Evolutionary conservation across 92 coral and sea anemone genomes (phyloP), one percentile per base, ranked within the genome.

Genomic region (Umimayanthus kanabou): DNA sequence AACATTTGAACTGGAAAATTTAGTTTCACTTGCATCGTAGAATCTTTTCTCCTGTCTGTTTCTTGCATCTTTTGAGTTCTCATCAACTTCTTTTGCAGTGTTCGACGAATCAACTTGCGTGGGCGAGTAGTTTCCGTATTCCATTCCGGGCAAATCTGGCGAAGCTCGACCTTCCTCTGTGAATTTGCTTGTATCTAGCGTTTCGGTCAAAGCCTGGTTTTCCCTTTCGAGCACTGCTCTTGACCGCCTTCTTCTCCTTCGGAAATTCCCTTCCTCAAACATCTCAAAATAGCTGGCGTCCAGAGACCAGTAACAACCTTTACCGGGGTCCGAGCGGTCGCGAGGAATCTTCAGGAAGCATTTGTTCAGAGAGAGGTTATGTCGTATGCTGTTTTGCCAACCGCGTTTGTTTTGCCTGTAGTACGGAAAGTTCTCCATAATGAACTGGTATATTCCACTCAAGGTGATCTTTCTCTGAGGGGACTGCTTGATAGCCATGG

Each of bases 351-450:
- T 97, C 55, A 97, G 95, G 77, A 97, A 97, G 89, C 99, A 97
- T 88, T 97, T 96, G 87, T 97, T 97, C 57, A 97, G 89, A 57
- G 99, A 97, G 29, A 97, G 77, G 70, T 97, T 97, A 81, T 97
- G 99, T 26, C 99, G 88, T 25, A 97, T 97, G 86, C 99, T 97
- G 88, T 97, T 97, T 80, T 97, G 99, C 99, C 99, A 97, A 11
- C 99, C 99, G 6, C 99, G 90, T 85, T 94, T 94, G 91, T 96
- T 95, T 89, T 96, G 95, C 40, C 96, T 92, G 88, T 97, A 97
- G 81, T 97, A 97, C 18, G 99, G 99, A 84, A 97, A 97, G 91
- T 97, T 95, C 79, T 93, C 92, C 96, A 95, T 95, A 80, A 97
- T 97, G 64, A 95, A 97, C 86, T 97, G 98, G 82, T 97, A 97